These are phyloP conservation scores for Brachionus paranguensis DNA, from an alignment of 1,140 invertebrate genomes.

Conservation along the genomic window DNA sequence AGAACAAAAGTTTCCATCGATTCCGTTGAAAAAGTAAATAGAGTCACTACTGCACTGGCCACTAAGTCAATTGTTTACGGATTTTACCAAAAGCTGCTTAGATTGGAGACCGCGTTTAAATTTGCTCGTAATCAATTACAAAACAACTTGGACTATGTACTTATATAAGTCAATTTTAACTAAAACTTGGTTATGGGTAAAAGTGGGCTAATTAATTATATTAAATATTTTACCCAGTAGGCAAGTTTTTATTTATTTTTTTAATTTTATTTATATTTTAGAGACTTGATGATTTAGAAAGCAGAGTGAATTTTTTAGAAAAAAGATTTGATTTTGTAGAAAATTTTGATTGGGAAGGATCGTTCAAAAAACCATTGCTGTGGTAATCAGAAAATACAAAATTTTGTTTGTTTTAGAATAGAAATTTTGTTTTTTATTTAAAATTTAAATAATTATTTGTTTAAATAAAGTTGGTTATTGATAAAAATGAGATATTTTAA, in stretches of 20 bases:
- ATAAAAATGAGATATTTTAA: no score
- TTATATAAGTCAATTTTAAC: background rate
- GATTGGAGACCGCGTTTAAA: background rate
- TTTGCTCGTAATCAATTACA: background rate
- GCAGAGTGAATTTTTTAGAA: background rate
- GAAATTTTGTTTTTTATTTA: background rate
- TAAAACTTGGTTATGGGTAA: background rate
- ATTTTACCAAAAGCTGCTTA: background rate
- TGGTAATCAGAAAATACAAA: background rate
- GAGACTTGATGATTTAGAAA: slow-evolving; percentile 14
- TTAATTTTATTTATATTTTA: background rate
- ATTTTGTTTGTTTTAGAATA: background rate
- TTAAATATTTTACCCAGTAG: background rate
- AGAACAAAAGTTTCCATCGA: background rate
- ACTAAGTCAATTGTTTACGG: background rate
- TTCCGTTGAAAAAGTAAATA: background rate
- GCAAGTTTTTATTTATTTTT: background rate
- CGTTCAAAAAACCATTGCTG: background rate
- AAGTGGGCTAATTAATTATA: background rate
- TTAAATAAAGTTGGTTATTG: no score
- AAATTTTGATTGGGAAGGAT: background rate
- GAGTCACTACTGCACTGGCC: background rate
- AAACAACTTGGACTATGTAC: background rate
- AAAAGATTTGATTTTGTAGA: slow-evolving; percentile 3
- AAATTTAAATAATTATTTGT: no score